phyloP scores from a whole-genome alignment of 1,140 invertebrate genomes.

The Kradibia gibbosae region DNA sequence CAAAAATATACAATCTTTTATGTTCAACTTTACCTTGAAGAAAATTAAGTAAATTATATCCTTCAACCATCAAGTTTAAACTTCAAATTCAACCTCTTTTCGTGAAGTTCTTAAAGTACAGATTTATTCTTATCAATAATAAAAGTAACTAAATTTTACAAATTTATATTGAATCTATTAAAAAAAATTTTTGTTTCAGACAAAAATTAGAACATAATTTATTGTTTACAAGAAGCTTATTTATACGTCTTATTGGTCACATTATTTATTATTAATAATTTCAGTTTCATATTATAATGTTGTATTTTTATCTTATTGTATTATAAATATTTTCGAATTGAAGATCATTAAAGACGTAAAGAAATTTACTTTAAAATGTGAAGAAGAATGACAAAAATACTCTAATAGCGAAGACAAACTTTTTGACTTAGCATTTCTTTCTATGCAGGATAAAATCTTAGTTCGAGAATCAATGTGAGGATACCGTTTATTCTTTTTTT shows the following conservation, averaged over 20 bases:
- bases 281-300: too few species aligned
- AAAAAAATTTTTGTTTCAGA: not conserved
- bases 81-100: not conserved
- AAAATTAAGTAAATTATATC: slow-evolving; percentile 5
- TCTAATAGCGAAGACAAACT: not conserved
- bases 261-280: not conserved
- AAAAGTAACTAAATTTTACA: not conserved
- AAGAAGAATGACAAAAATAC: not conserved
- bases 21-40: not conserved
- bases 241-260: not conserved
- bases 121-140: slow-evolving; percentile 9
- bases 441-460: not conserved
- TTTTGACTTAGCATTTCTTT: not conserved
- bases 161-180: not conserved
- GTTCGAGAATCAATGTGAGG: not conserved
- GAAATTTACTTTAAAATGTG: not conserved
- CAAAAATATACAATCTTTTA: not conserved
- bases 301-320: not conserved
- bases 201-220: not conserved
- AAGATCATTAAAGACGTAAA: not conserved
- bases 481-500: not conserved
- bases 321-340: not conserved
- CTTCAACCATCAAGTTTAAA: not conserved
- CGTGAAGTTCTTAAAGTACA: not conserved
- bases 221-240: not conserved